phyloP scores from a whole-genome alignment of 92 coral and sea anemone genomes.

The Metridium senile region DNA sequence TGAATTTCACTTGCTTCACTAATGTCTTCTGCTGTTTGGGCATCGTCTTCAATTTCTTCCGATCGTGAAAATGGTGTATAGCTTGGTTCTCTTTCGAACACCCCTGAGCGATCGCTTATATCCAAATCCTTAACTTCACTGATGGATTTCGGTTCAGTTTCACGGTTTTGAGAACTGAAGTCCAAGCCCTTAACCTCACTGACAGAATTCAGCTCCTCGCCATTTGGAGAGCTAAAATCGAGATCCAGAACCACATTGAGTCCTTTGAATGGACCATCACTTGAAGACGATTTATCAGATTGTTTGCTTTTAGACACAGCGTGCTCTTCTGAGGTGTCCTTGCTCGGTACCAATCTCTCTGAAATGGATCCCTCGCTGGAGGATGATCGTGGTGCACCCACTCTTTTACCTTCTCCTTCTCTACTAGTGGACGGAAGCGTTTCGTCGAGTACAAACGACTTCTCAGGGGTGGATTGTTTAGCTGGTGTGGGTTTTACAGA shows the following conservation, averaged over 20 bases:
- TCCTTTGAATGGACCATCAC: conserved; percentile 18
- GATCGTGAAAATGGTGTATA: conserved; percentile 25
- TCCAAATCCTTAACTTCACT: conserved; percentile 62
- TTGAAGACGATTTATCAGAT: conserved; percentile 10
- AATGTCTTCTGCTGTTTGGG: conserved; percentile 55
- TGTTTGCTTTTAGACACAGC: conserved; percentile 19
- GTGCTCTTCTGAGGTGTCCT: neutral
- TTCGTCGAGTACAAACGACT: neutral
- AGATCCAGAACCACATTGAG: conserved; percentile 19
- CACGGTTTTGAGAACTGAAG: neutral
- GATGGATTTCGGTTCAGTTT: neutral
- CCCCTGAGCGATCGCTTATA: conserved; percentile 62
- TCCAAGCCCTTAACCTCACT: conserved; percentile 43
- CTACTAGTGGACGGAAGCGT: neutral
- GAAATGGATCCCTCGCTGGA: neutral
- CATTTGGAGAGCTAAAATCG: conserved; percentile 5
- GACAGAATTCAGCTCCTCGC: conserved; percentile 10
- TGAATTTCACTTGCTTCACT: conserved; percentile 59
- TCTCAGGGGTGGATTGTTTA: neutral
- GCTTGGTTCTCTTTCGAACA: conserved; percentile 16
- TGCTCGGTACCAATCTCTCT: neutral
- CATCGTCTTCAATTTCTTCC: conserved; percentile 73
- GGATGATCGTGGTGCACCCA: neutral
- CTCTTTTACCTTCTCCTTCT: neutral
- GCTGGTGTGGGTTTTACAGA: neutral